phyloP scores from a whole-genome alignment of 2,888 invertebrate species.

The Netelia inedita region DNA sequence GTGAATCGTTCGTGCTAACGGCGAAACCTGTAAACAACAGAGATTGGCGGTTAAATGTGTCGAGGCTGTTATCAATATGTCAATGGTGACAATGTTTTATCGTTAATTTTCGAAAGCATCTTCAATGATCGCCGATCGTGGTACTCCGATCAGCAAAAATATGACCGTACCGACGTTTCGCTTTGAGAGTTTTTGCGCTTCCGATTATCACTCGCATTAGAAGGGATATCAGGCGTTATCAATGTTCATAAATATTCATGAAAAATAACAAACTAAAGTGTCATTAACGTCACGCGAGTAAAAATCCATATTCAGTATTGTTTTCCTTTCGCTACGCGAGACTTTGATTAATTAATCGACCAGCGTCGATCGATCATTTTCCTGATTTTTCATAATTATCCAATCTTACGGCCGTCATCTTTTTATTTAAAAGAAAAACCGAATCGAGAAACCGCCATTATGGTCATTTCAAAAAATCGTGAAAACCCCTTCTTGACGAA shows the following conservation, averaged over 20 bases:
- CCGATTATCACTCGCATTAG: not conserved
- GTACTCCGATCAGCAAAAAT: not conserved
- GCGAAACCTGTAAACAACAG: not conserved
- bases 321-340: not conserved
- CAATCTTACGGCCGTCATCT: not conserved
- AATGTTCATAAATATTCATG: conserved; percentile 29
- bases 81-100: not conserved
- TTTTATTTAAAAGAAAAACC: not conserved
- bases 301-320: conserved; percentile 11
- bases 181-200: not conserved
- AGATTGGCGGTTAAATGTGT: not conserved
- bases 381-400: conserved; percentile 2
- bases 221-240: not conserved
- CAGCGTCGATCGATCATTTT: not conserved
- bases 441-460: not conserved
- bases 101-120: not conserved
- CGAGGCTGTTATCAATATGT: not conserved
- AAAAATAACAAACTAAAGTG: not conserved
- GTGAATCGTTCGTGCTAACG: not conserved
- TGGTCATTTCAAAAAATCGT: not conserved
- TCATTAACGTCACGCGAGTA: not conserved
- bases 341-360: conserved; percentile 2
- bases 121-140: not conserved
- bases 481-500: conserved; percentile 19
- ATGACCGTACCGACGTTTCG: not conserved